Percentiles rank a stretch among this genome's conserved stretches.
phyloP scores from a whole-genome alignment of 2,113 vertebrate genomes.

The Sardina pilchardus region DNA sequence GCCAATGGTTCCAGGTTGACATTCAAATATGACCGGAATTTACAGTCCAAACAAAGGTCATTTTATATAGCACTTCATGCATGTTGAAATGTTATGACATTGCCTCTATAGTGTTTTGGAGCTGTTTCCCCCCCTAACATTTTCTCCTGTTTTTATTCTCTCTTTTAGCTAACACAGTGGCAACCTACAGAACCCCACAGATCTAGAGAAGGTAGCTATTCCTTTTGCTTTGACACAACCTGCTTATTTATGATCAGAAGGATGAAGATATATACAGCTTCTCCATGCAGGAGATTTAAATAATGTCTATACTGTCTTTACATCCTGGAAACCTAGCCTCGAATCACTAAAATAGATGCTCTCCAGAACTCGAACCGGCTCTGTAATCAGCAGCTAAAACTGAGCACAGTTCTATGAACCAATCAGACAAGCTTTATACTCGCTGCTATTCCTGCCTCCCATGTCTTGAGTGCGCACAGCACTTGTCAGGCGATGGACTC shows the following conservation, averaged over 20 bases:
- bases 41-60: neutral
- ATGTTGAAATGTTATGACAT: neutral
- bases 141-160: neutral
- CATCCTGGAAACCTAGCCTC: neutral
- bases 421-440: neutral
- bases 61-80: neutral
- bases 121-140: neutral
- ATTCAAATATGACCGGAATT: neutral
- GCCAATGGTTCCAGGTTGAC: neutral
- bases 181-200: conserved; percentile 66
- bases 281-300: neutral
- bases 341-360: neutral
- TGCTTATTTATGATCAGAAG: neutral
- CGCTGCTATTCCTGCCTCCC: neutral
- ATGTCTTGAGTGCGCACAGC: neutral
- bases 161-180: conserved; percentile 70
- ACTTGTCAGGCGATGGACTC: neutral
- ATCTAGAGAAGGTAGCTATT: conserved; percentile 65
- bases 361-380: neutral
- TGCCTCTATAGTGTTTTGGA: neutral
- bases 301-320: neutral
- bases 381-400: conserved; percentile 3
- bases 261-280: neutral
- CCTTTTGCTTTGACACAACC: neutral
- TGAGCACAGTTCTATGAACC: neutral